phyloP scores from a whole-genome alignment of 1,140 invertebrate genomes.

The Orius insidiosus region DNA sequence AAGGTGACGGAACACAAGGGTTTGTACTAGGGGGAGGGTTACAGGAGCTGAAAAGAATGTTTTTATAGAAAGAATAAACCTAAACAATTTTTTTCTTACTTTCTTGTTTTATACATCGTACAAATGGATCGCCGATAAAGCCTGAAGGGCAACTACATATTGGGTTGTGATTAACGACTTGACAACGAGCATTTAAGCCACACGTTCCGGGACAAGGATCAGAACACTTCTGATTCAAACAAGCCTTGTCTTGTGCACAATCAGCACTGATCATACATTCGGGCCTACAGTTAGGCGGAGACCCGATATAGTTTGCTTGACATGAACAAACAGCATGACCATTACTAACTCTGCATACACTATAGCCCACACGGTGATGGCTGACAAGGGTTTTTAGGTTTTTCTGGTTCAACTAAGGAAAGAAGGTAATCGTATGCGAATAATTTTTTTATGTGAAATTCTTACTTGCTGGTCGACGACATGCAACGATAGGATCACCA shows the following conservation, averaged over 20 bases:
- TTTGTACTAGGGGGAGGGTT: conserved; percentile 30
- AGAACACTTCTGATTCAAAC: conserved; percentile 47
- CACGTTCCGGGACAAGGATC: conserved; percentile 56
- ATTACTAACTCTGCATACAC: conserved; percentile 42
- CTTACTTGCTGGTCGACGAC: conserved; percentile 30
- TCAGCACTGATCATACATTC: conserved; percentile 58
- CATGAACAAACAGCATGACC: conserved; percentile 58
- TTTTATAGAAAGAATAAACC: background rate
- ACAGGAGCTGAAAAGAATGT: background rate
- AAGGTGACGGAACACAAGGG: conserved; percentile 63
- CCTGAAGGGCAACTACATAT: conserved; percentile 49
- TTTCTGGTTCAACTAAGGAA: conserved; percentile 15
- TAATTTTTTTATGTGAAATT: conserved; percentile 10
- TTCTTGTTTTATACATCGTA: conserved; percentile 39
- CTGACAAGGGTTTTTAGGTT: conserved; percentile 40
- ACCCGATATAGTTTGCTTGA: conserved; percentile 44
- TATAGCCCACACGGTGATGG: conserved; percentile 61
- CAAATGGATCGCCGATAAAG: conserved; percentile 63
- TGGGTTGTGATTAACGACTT: conserved; percentile 52
- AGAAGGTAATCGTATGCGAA: background rate
- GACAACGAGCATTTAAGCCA: conserved; percentile 49
- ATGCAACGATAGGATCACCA: conserved; percentile 66
- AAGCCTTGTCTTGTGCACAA: conserved; percentile 45
- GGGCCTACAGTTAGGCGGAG: conserved; percentile 53
- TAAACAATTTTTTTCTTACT: conserved; percentile 26